These are phyloP conservation scores for Podarcis raffonei DNA, from an alignment of 2,113 vertebrate species.

Conservation along the genomic window DNA sequence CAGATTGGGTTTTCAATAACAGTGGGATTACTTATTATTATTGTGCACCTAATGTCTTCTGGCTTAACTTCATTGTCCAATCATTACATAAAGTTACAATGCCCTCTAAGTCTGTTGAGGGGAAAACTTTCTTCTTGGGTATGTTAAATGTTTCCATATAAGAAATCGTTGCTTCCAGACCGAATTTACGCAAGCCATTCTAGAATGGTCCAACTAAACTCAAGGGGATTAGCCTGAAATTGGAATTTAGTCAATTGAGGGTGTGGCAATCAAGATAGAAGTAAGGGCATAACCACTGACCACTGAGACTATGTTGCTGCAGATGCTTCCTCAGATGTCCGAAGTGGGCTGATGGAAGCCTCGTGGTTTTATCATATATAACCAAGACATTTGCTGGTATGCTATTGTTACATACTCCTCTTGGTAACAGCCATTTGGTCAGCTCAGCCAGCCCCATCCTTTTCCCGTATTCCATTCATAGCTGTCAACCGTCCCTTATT, in stretches of 20 bases:
- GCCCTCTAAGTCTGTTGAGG: slow-evolving; percentile 58
- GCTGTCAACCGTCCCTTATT: no score
- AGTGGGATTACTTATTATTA: slow-evolving; percentile 64
- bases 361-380: no score
- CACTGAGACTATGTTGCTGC: not conserved
- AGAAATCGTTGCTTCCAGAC: not conserved
- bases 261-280: no score
- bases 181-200: not conserved
- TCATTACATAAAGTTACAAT: slow-evolving; percentile 54
- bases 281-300: no score
- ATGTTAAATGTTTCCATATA: slow-evolving; percentile 10
- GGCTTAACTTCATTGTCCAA: slow-evolving; percentile 58
- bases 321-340: not conserved
- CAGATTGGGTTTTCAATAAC: slow-evolving; percentile 49
- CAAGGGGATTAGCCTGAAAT: not conserved
- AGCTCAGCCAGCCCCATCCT: no score
- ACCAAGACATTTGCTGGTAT: no score
- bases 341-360: not conserved
- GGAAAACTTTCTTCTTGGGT: slow-evolving; percentile 14
- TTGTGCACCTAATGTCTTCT: slow-evolving; percentile 62
- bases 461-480: no score
- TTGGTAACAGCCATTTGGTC: no score
- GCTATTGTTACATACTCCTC: no score
- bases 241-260: no score
- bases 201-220: not conserved